These are phyloP conservation scores for Apodemus agrarius DNA, from an alignment of 2,797 vertebrate species.

Conservation along the genomic window DNA sequence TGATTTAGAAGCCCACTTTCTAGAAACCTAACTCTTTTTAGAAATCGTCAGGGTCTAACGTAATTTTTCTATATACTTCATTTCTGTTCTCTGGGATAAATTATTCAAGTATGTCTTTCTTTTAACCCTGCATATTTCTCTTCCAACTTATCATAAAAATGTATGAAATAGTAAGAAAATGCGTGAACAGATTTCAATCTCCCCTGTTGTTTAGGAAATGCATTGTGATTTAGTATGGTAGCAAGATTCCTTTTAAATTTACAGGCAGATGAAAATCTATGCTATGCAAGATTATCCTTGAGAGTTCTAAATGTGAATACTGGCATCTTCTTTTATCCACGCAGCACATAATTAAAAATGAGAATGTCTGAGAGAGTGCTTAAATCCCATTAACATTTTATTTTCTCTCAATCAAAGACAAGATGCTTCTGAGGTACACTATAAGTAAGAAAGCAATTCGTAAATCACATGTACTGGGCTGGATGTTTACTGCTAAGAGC, in stretches of 20 bases:
- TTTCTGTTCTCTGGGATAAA: slow-evolving; percentile 54
- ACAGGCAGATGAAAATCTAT: slow-evolving; percentile 27
- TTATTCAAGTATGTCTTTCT: slow-evolving; percentile 56
- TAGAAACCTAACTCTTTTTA: slow-evolving; percentile 57
- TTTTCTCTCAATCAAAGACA: slow-evolving; percentile 48
- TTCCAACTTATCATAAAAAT: slow-evolving; percentile 38
- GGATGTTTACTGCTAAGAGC: not conserved
- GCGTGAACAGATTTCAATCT: slow-evolving; percentile 37
- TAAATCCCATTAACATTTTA: not conserved
- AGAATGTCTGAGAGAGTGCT: not conserved
- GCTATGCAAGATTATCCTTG: slow-evolving; percentile 4
- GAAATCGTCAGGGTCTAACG: slow-evolving; percentile 26
- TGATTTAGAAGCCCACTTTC: slow-evolving; percentile 46
- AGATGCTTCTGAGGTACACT: not conserved
- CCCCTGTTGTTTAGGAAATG: slow-evolving; percentile 31
- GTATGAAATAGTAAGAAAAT: slow-evolving; percentile 51
- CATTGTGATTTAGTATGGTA: slow-evolving; percentile 37
- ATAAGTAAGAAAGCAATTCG: not conserved
- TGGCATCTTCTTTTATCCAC: not conserved
- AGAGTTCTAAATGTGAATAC: not conserved
- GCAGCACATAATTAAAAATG: not conserved
- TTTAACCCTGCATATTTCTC: slow-evolving; percentile 59
- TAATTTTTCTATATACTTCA: slow-evolving; percentile 42
- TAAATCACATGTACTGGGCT: not conserved
- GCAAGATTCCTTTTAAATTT: slow-evolving; percentile 31